Evolutionary conservation across 1,140 invertebrate species (phyloP), one percentile per base, ranked within the genome.

Genomic region (Brachystomella parvula): DNA sequence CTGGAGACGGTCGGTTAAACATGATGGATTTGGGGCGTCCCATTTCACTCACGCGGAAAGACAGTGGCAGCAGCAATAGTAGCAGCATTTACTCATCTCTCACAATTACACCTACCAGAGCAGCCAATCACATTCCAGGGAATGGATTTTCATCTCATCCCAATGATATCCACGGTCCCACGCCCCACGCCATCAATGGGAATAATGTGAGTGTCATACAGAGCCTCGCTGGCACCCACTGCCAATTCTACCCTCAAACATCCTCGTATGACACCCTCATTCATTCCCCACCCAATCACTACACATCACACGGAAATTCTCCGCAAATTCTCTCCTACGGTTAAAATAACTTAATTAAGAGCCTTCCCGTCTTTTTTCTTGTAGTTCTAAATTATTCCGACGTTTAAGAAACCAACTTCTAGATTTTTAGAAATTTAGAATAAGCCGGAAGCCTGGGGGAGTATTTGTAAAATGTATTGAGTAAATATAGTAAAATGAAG

Each of bases 161-260:
- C 49, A 6, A 17, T 53, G 15, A 26, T 6, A 24, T 24, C 12
- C 49, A 19, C 3, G 49, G 24, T 19, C 49, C n/a, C n/a, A n/a
- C n/a, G n/a, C n/a, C n/a, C n/a, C n/a, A n/a, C n/a, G n/a, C n/a
- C n/a, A n/a, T 6, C 49, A 15, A 24, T 39, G 35, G 35, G 35
- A 53, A 26, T 24, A 53, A 53, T 26, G 49, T 53, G 12, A 53
- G 49, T 26, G 49, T 53, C 49, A 53, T 53, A 6, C 49, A 53
- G 21, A 26, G 15, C 24, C 49, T 53, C 24, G 24, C 12, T 24
- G 24, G 35, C 35, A 19, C 35, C 35, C 35, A 53, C 24, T 53
- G 15, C 12, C 49, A 53, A 53, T 53, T 53, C 24, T 53, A 53
- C 24, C 49, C 12, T 17, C 49, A 53, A 53, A 6, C 49, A 15